Conservation (phyloP, 2,888 invertebrate genomes). For the Rhingia rostrata region DNA sequence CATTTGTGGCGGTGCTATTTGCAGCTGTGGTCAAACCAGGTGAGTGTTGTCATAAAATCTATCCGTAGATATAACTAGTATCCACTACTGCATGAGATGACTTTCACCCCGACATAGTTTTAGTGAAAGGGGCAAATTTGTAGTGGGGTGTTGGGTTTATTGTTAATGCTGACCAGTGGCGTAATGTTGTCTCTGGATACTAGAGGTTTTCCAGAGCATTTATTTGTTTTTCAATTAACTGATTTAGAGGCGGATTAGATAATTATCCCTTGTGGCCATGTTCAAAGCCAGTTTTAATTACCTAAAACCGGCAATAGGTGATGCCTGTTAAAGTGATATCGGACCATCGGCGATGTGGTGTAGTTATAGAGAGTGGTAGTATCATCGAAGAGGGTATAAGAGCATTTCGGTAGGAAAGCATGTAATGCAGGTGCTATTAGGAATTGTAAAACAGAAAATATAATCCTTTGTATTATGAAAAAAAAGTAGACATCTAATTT, state of each 20-base stretch:
- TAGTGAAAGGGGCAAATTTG: not conserved
- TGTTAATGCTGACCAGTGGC: constrained; percentile 15
- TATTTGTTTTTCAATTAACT: constrained; percentile 73
- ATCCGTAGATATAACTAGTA: constrained; percentile 16
- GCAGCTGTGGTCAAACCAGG: constrained; percentile 71
- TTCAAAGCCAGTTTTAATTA: constrained; percentile 63
- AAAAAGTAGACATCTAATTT: no score
- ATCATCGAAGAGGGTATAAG: no score
- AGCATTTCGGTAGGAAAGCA: no score
- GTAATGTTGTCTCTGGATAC: constrained; percentile 34
- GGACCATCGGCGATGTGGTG: no score
- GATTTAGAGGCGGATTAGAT: constrained; percentile 70
- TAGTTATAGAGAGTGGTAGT: no score
- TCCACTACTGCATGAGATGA: constrained; percentile 6
- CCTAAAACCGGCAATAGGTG: constrained; percentile 13
- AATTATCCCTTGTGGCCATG: constrained; percentile 64
- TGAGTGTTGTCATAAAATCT: constrained; percentile 59
- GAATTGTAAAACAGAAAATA: no score
- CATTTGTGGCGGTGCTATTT: constrained; percentile 60
- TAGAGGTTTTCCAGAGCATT: constrained; percentile 46
- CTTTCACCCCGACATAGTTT: constrained; percentile 3
- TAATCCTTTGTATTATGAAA: no score
- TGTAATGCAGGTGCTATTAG: no score
- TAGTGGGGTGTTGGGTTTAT: not conserved
- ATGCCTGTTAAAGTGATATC: not conserved